Evolutionary conservation across 2,888 invertebrate species (phyloP).

Genomic region (Agriotes lineatus): DNA sequence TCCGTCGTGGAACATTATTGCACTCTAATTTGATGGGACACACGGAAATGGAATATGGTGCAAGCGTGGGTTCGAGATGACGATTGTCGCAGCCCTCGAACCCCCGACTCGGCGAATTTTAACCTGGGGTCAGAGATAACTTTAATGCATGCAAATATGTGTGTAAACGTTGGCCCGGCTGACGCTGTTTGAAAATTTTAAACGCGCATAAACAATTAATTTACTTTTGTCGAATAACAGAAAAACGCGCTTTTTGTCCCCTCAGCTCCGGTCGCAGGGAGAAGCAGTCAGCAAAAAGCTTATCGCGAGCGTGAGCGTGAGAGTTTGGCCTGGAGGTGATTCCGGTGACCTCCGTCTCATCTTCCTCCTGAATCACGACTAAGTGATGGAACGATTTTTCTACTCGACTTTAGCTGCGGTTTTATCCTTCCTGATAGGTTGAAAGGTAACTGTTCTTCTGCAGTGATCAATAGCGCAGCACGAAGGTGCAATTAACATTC

Average conservation of each 20-base stretch:
- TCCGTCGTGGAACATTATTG: constrained; percentile 8
- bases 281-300: constrained; percentile 11
- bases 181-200: neutral
- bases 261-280: neutral
- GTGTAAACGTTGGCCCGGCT: constrained; percentile 3
- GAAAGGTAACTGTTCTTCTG: neutral
- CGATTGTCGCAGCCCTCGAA: neutral
- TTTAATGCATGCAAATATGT: constrained; percentile 22
- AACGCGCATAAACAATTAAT: constrained; percentile 22
- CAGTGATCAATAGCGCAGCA: constrained; percentile 20
- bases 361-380: constrained; percentile 21
- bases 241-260: neutral
- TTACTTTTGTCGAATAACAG: constrained; percentile 1
- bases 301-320: constrained; percentile 15
- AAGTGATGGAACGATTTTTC: constrained; percentile 17
- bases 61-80: neutral
- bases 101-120: neutral
- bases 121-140: constrained; percentile 14
- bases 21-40: constrained; percentile 8
- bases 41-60: neutral
- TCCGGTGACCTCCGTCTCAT: constrained; percentile 22
- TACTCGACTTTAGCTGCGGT: neutral
- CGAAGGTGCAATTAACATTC: constrained; percentile 25
- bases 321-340: constrained; percentile 24
- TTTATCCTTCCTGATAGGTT: neutral